These are phyloP conservation scores for Dromiciops gliroides DNA, from an alignment of 2,113 vertebrate genomes.

Conservation along the genomic window DNA sequence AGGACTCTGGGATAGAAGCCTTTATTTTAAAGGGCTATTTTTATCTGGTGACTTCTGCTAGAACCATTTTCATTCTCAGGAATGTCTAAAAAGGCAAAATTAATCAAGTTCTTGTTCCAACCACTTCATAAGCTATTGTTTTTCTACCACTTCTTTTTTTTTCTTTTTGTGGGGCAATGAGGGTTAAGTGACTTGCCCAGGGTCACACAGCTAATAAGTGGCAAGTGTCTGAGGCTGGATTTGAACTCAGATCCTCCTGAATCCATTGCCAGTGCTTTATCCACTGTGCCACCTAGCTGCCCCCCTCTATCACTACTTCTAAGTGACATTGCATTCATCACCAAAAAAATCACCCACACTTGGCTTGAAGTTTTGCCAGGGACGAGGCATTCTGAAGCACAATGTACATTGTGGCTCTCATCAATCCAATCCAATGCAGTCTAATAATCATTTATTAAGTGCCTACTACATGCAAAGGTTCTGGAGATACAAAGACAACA, in stretches of 20 bases:
- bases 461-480: neutral
- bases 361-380: neutral
- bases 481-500: neutral
- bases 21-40: slow-evolving; percentile 17
- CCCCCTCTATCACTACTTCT: neutral
- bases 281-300: too few species aligned
- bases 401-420: neutral
- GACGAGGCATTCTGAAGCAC: neutral
- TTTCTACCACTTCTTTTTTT: slow-evolving; percentile 10
- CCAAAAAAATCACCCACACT: neutral
- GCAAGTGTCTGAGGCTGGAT: too few species aligned
- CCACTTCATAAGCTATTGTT: neutral
- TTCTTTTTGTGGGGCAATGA: too few species aligned
- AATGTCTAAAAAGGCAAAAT: neutral
- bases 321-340: neutral
- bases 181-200: too few species aligned
- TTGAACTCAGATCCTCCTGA: too few species aligned
- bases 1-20: neutral
- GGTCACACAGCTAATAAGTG: too few species aligned
- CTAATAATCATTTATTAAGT: neutral
- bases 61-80: neutral
- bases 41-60: neutral
- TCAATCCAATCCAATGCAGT: neutral
- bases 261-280: too few species aligned
- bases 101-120: neutral